These are phyloP conservation scores for Euphonia xanthogaster DNA, from an alignment of 2,797 vertebrate species.

Conservation along the genomic window DNA sequence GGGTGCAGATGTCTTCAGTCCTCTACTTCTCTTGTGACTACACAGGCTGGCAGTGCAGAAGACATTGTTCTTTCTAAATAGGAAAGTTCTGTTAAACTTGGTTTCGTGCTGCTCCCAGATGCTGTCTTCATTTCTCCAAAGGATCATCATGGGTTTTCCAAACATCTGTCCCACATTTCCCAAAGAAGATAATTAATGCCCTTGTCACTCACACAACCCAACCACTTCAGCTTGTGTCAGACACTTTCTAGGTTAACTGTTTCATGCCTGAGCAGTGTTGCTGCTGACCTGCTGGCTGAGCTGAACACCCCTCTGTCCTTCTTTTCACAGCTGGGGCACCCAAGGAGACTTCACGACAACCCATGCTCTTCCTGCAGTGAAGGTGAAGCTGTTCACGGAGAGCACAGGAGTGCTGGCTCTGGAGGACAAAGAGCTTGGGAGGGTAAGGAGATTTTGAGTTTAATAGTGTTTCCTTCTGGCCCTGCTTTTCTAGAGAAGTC, in stretches of 20 bases:
- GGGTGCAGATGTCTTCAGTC: not conserved
- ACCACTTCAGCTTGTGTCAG: conserved; percentile 13
- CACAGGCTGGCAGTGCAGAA: not conserved
- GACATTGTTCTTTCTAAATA: not conserved
- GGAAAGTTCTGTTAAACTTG: conserved; percentile 9
- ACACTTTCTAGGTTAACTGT: conserved; percentile 46
- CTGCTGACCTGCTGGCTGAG: not conserved
- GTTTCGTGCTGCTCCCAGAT: conserved; percentile 11
- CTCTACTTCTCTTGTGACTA: not conserved
- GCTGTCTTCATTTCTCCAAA: not conserved
- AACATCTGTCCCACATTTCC: conserved; percentile 64
- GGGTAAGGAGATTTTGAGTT: conserved; percentile 79
- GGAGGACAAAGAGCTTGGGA: conserved; percentile 96
- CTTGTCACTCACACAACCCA: conserved; percentile 47
- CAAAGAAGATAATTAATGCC: conserved; percentile 63
- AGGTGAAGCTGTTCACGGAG: conserved; percentile 98
- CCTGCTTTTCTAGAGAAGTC: conserved; percentile 38
- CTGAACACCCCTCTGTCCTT: conserved; percentile 24
- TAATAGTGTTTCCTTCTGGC: conserved; percentile 2
- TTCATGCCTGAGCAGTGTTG: not conserved
- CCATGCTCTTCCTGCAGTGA: conserved; percentile 93
- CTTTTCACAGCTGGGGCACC: conserved; percentile 91
- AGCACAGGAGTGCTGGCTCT: conserved; percentile 95
- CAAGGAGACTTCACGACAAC: conserved; percentile 98
- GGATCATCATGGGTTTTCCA: conserved; percentile 20